Conservation (phyloP, 1,140 invertebrate species). For the Latrodectus geometricus region DNA sequence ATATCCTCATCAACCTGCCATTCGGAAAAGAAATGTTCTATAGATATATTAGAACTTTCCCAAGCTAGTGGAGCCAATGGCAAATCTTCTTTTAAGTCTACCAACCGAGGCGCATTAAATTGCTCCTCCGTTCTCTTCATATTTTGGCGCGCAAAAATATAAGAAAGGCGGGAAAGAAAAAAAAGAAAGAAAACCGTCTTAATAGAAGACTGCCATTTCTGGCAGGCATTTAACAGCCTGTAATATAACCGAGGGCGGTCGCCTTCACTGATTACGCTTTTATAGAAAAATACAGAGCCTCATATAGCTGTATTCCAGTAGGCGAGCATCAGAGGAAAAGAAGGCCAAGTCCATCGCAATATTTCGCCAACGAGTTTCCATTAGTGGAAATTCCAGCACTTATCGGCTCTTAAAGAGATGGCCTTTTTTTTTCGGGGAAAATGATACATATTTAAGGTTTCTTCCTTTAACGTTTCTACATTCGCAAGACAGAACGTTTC, state of each 20-base stretch:
- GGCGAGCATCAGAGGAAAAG: not conserved
- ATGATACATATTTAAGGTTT: conserved; percentile 1
- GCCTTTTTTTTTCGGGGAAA: not conserved
- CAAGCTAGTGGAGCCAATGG: conserved; percentile 33
- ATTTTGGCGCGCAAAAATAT: conserved; percentile 30
- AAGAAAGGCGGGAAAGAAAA: not conserved
- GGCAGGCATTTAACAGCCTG: conserved; percentile 59
- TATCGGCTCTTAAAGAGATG: not conserved
- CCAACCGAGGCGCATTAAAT: conserved; percentile 45
- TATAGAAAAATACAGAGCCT: conserved; percentile 30
- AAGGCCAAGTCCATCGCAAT: not conserved
- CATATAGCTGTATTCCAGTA: not conserved
- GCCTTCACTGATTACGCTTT: conserved; percentile 56
- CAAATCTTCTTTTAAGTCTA: conserved; percentile 38
- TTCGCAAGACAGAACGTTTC: not conserved
- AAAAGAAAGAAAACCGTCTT: conserved; percentile 20
- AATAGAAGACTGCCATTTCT: conserved; percentile 60
- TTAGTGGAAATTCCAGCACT: not conserved
- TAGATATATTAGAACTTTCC: not conserved
- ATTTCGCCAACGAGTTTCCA: not conserved
- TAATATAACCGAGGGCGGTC: conserved; percentile 54
- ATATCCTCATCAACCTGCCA: not conserved
- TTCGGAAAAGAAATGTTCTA: not conserved
- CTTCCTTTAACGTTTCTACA: not conserved
- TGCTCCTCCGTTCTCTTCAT: conserved; percentile 38